Base-by-base conservation (phyloP, 1,140 invertebrate genomes). In the Aricia agestis region DNA sequence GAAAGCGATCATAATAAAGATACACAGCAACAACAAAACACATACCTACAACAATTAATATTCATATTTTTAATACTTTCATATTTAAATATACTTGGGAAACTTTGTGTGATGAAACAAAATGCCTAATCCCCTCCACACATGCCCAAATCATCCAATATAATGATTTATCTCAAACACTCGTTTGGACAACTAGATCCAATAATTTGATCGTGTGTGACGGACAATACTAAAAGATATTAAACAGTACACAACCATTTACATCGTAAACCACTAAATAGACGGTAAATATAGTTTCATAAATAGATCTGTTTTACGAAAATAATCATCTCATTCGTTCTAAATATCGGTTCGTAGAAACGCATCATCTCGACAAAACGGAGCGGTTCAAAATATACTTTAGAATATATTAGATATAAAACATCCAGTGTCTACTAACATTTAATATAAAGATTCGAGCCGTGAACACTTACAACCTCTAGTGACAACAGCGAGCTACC, bases 381-480 rank as follows among this genome's bases (percentile, higher is more conserved):
- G 19, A 17, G 59, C 59, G 10, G 59, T 11, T 19, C 59, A 63
- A 63, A 69, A 69, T 61, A 59, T 59, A 69, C 52, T 82, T 81
- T 77, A 78, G 76, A 77, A 69, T 71, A 71, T 69, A 70, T 66
- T 70, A 78, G 67, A 78, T 85, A 86, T 82, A 82, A 84, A 85
- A 84, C 81, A 82, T 85, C 83, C 81, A 82, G 82, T 82, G 79
- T 84, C 78, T 82, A 79, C 72, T 76, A 78, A 63, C 59, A 63
- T 18, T 63, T 25, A 63, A 63, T 63, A 63, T 73, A 76, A 75
- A 68, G 41, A 68, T 52, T 52, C 45, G 72, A 80, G 72, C 80
- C 75, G 73, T 86, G 86, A 90, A 90, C 88, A 90, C 86, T 81
- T 82, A 81, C 73, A 79, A 82, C 78, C 58, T 75, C 83, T 89